phyloP scores from a whole-genome alignment of 2,113 vertebrate species.

The Talpa occidentalis region DNA sequence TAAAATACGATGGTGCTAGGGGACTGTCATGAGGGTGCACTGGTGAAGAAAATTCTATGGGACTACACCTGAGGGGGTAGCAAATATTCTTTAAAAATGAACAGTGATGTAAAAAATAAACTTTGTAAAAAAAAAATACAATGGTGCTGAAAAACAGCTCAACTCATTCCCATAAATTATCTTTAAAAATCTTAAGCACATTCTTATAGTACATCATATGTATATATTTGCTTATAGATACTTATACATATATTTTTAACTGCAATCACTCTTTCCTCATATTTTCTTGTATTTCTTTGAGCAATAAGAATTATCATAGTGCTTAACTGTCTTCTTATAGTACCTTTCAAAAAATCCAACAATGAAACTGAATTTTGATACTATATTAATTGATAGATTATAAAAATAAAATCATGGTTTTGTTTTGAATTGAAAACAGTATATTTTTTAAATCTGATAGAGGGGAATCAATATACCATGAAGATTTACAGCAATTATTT shows the following conservation, averaged over 20 bases:
- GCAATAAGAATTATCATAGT: not conserved
- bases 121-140: too few relatives aligned
- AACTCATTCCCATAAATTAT: not conserved
- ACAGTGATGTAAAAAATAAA: too few relatives aligned
- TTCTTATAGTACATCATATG: not conserved
- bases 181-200: not conserved
- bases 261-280: not conserved
- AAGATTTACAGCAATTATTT: not conserved
- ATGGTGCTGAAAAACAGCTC: not conserved
- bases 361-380: not conserved
- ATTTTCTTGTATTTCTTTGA: not conserved
- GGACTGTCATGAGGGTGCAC: too few relatives aligned
- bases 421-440: not conserved
- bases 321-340: not conserved
- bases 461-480: not conserved
- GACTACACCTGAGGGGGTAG: too few relatives aligned
- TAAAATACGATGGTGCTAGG: too few relatives aligned
- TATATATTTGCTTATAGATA: not conserved
- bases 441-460: slow-evolving; percentile 28
- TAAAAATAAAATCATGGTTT: slow-evolving; percentile 22
- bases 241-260: not conserved
- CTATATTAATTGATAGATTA: slow-evolving; percentile 29
- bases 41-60: too few relatives aligned
- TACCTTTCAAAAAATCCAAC: not conserved
- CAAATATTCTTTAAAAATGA: too few relatives aligned